Evolutionary conservation across 2,113 vertebrate species (phyloP), one percentile per base, ranked within the genome.

Genomic region (Leptobrachium ailaonicum): DNA sequence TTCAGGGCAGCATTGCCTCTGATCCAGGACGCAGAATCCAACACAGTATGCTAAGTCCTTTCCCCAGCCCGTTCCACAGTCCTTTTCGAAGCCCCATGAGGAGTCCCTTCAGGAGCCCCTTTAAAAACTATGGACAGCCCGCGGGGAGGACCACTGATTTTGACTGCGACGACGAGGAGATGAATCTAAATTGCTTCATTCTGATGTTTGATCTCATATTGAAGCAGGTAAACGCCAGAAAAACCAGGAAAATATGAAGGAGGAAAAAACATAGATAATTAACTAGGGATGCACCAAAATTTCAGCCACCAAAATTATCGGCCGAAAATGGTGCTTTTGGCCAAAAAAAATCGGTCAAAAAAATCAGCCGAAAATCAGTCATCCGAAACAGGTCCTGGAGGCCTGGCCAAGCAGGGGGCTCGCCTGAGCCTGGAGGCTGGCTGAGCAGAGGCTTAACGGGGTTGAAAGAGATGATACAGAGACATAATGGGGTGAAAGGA

Each of bases 151-250:
- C 95, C 77, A 93, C 95, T 85, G 98, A 99, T 86, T 93, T 98
- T 88, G 98, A 99, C 83, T 95, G 95, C 85, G 97, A 99, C 60
- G 97, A 99, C 50, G 97, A 99, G 66, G 98, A 99, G 87, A 97
- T 98, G 95, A 99, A 99, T 90, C 93, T 99, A 77, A 95, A 95
- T 89, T 99, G 96, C 90, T 99, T 99, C 90, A 99, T 99, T 88
- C 95, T 99, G 83, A 99, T 99, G 98, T 98, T 99, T 87, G 98
- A 99, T 87, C 96, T 99, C 88, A 93, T 99, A 86, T 88, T 99
- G 75, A 99, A 99, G 88, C 98, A 99, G 96, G 98, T 99, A 91
- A 86, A 84, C 3, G 13, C 6, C 56, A 60, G 56, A 60, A 60
- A 60, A 3, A 12, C 3, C 2, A 60, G 13, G 56, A 12, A 12